Conservation (phyloP, 1,140 invertebrate species). For the Homarus americanus region DNA sequence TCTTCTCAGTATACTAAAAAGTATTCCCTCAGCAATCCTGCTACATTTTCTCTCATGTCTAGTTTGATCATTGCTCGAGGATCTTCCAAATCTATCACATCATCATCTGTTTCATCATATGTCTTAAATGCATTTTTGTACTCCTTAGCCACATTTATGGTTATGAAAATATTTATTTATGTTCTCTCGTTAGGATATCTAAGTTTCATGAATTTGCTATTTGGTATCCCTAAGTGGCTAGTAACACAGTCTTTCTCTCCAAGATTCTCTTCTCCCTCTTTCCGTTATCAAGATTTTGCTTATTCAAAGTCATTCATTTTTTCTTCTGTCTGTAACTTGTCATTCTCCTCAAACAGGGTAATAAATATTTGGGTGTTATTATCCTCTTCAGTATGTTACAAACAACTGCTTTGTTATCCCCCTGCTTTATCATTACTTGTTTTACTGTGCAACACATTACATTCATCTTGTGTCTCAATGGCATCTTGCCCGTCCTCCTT, state of each 20-base stretch:
- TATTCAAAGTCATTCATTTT: background rate
- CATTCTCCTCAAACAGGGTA: background rate
- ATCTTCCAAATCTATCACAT: constrained; percentile 14
- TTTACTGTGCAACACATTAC: background rate
- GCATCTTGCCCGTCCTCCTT: background rate
- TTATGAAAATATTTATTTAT: constrained; percentile 35
- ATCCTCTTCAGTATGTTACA: background rate
- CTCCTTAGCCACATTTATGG: constrained; percentile 5
- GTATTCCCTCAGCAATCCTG: constrained; percentile 2
- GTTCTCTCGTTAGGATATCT: background rate
- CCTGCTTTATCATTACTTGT: background rate
- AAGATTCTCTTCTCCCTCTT: background rate
- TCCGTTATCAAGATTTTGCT: background rate
- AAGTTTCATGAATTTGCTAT: background rate
- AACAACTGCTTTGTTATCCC: background rate
- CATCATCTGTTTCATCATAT: constrained; percentile 29
- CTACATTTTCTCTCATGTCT: constrained; percentile 7
- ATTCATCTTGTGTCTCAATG: background rate
- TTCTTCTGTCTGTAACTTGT: background rate
- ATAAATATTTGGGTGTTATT: background rate
- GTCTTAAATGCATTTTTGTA: constrained; percentile 10
- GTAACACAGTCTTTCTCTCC: background rate
- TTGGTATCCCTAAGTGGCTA: background rate
- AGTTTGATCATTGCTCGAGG: constrained; percentile 10
- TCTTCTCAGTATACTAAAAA: constrained; percentile 6